Conservation (phyloP, 2,888 invertebrate genomes). For the Cephus pulcher region DNA sequence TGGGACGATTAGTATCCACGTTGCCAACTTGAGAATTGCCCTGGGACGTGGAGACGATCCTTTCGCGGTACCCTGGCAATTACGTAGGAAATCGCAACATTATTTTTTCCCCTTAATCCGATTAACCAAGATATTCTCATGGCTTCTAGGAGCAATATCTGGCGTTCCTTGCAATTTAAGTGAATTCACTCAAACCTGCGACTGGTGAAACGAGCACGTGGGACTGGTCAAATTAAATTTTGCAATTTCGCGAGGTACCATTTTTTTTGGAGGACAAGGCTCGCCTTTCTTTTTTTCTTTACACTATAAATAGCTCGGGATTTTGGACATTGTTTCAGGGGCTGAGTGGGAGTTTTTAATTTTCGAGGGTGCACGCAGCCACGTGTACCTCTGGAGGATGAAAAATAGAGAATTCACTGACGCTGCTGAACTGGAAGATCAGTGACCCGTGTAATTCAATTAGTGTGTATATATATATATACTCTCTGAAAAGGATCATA, state of each 20-base stretch:
- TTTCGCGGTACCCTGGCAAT: background rate
- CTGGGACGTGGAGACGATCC: background rate
- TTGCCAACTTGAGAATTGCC: background rate
- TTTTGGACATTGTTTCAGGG: background rate
- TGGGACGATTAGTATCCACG: background rate
- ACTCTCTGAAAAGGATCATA: too few species aligned
- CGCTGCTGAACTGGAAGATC: constrained; percentile 14
- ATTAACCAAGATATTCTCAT: background rate
- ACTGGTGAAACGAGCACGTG: background rate
- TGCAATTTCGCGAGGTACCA: background rate
- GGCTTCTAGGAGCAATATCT: background rate
- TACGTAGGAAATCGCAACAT: background rate
- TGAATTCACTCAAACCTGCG: background rate
- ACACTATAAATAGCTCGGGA: background rate
- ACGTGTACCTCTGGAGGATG: background rate
- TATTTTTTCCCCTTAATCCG: background rate
- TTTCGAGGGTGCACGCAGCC: background rate
- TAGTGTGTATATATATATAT: background rate
- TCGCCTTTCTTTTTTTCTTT: background rate
- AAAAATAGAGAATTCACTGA: constrained; percentile 14
- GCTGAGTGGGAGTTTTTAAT: background rate
- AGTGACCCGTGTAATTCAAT: constrained; percentile 19
- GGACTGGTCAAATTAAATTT: background rate
- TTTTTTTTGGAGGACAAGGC: background rate
- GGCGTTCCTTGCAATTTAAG: background rate